A percentile compares a stretch with the other conserved stretches of the same genome.
phyloP scores from a whole-genome alignment of 2,797 vertebrate genomes.

The Sarcoramphus papa region DNA sequence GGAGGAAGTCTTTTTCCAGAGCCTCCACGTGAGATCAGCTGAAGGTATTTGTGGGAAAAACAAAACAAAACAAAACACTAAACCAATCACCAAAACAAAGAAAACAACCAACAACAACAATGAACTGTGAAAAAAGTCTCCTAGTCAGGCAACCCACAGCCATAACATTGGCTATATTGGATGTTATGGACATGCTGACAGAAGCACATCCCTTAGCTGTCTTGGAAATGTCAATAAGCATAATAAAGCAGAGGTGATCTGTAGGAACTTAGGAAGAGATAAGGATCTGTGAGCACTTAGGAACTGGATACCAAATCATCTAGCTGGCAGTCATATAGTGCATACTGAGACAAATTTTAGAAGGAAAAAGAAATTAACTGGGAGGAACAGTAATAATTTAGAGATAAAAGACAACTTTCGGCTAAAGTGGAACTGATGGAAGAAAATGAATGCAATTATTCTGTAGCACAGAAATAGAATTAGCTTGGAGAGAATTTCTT shows the following conservation, averaged over 20 bases:
- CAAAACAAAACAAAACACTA: neutral
- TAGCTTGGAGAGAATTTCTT: neutral
- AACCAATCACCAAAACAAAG: neutral
- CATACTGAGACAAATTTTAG: neutral
- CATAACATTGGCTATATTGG: neutral
- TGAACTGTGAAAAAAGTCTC: neutral
- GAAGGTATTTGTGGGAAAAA: neutral
- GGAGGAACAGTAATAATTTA: neutral
- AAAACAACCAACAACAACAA: neutral
- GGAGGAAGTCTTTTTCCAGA: neutral
- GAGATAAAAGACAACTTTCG: neutral
- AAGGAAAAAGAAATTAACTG: neutral
- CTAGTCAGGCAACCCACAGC: neutral
- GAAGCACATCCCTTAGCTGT: neutral
- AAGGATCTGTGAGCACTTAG: neutral
- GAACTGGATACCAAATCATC: neutral
- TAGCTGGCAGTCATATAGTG: neutral
- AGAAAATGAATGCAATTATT: neutral
- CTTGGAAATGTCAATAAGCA: neutral
- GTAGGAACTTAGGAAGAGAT: neutral
- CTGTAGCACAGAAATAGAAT: neutral
- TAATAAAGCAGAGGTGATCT: neutral
- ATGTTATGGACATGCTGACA: neutral
- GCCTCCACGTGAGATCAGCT: neutral
- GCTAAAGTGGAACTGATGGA: neutral